These are phyloP conservation scores for Darevskia mixta DNA, from an alignment of 2,797 vertebrate species.

Conservation along the genomic window DNA sequence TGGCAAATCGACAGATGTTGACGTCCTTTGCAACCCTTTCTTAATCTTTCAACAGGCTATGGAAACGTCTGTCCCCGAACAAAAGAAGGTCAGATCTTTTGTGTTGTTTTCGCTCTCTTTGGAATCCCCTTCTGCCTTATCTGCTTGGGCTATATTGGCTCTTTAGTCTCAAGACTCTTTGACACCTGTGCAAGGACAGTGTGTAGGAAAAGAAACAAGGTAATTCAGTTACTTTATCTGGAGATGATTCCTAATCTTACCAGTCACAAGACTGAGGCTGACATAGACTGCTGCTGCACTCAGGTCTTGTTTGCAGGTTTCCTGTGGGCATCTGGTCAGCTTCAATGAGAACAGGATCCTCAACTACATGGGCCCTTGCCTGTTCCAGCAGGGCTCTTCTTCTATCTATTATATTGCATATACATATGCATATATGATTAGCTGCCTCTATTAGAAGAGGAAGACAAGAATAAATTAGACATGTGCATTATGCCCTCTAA, in stretches of 20 bases:
- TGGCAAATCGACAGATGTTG: not conserved
- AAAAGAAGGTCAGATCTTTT: slow-evolving; percentile 76
- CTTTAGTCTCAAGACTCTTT: slow-evolving; percentile 67
- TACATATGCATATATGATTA: not conserved
- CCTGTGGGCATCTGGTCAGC: too few relatives aligned
- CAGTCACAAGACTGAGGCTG: not conserved
- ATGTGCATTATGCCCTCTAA: not conserved
- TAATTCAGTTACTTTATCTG: slow-evolving; percentile 50
- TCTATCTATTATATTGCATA: too few relatives aligned
- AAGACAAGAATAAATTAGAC: not conserved
- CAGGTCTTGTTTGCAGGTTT: too few relatives aligned
- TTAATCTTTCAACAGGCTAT: slow-evolving; percentile 65
- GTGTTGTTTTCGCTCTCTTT: slow-evolving; percentile 75
- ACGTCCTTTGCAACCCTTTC: slow-evolving; percentile 4
- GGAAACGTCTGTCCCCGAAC: slow-evolving; percentile 72
- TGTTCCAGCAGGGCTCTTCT: not conserved
- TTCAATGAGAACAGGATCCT: too few relatives aligned
- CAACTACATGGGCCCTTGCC: too few relatives aligned
- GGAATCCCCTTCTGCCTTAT: slow-evolving; percentile 78
- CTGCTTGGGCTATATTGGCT: slow-evolving; percentile 71
- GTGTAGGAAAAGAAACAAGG: slow-evolving; percentile 70
- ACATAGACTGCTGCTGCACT: too few relatives aligned
- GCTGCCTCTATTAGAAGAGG: not conserved
- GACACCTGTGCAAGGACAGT: slow-evolving; percentile 70
- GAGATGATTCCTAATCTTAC: slow-evolving; percentile 6